Percentiles rank a stretch among this genome's conserved stretches.
These are phyloP conservation scores for Xiphias gladius DNA, from an alignment of 2,113 vertebrate genomes.

Conservation along the genomic window DNA sequence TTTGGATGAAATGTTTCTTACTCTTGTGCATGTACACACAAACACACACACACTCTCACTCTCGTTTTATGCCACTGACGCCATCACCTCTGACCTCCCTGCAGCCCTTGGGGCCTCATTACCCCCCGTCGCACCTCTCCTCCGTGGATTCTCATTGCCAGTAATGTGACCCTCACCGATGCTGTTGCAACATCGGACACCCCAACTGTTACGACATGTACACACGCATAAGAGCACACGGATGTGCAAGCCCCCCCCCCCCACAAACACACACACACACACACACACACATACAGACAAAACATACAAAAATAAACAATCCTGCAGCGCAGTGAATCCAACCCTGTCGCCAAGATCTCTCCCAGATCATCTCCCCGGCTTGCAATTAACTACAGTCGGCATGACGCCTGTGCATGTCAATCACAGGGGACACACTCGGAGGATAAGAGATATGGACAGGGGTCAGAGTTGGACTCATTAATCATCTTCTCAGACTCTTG, in stretches of 20 bases:
- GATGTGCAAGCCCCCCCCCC: neutral
- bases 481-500: slow-evolving; percentile 56
- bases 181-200: slow-evolving; percentile 49
- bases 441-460: slow-evolving; percentile 56
- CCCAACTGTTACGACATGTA: slow-evolving; percentile 5
- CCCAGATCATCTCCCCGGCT: slow-evolving; percentile 36
- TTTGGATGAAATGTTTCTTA: slow-evolving; percentile 51
- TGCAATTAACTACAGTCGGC: slow-evolving; percentile 53
- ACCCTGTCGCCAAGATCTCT: slow-evolving; percentile 43
- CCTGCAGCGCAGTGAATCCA: slow-evolving; percentile 14
- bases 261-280: neutral
- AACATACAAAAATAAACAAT: slow-evolving; percentile 72
- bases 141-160: slow-evolving; percentile 62
- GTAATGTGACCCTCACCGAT: slow-evolving; percentile 54
- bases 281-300: slow-evolving; percentile 32
- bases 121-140: slow-evolving; percentile 70
- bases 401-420: slow-evolving; percentile 75
- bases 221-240: neutral
- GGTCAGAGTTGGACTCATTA: slow-evolving; percentile 65
- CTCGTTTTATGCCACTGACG: slow-evolving; percentile 10
- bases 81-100: slow-evolving; percentile 68
- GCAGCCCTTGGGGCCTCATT: slow-evolving; percentile 72
- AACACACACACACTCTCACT: slow-evolving; percentile 39
- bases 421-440: slow-evolving; percentile 67
- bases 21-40: slow-evolving; percentile 17